phyloP scores from a whole-genome alignment of 2,797 vertebrate genomes.

The Hippoglossus hippoglossus region DNA sequence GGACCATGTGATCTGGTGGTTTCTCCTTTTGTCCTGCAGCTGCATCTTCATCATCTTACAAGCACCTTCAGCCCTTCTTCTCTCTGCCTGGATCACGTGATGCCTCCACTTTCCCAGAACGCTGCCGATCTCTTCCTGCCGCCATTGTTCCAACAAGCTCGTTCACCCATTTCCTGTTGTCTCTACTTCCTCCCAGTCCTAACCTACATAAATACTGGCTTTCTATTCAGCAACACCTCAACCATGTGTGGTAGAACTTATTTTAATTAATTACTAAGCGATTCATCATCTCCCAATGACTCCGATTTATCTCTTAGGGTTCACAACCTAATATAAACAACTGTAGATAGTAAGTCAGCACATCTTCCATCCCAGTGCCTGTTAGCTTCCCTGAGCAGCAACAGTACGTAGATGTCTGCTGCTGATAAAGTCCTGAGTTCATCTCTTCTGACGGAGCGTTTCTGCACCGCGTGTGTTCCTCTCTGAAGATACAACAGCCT shows the following conservation, averaged over 20 bases:
- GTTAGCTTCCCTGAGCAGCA: no score
- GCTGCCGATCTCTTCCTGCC: no score
- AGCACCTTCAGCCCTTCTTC: neutral
- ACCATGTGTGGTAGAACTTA: neutral
- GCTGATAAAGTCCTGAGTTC: conserved; percentile 33
- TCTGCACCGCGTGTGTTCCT: neutral
- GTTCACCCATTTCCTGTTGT: no score
- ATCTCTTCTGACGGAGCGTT: conserved; percentile 18
- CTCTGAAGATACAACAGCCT: conserved; percentile 8
- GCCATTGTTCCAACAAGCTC: no score
- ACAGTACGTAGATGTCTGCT: neutral
- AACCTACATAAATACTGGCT: neutral
- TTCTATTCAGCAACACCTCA: no score
- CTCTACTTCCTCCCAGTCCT: conserved; percentile 4
- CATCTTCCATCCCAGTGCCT: no score
- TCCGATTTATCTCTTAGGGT: neutral
- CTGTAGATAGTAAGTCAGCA: neutral
- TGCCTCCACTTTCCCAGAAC: no score
- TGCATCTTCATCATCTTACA: conserved; percentile 4
- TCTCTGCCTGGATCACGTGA: no score
- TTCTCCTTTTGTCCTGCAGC: neutral
- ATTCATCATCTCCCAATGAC: neutral
- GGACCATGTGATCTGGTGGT: neutral
- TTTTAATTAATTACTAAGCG: no score
- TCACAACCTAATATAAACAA: neutral